Evolutionary conservation across 2,797 vertebrate species (phyloP), one percentile per base, ranked within the genome.

Genomic region (Clarias fuscus): DNA sequence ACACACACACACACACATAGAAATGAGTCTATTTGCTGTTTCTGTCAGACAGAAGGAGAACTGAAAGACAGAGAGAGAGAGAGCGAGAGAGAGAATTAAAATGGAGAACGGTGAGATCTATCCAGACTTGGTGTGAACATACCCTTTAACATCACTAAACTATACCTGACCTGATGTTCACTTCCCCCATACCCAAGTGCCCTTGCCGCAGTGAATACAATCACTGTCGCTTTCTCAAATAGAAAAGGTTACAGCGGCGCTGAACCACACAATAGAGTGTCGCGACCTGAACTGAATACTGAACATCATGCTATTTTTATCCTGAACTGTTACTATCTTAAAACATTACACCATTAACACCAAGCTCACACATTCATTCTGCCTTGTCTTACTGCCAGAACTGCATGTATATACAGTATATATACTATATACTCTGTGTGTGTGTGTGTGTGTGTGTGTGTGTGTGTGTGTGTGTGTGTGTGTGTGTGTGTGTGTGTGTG

Each of bases 131-230:
- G 18, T 59, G 56, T 59, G 56, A 78, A 78, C 75, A 75, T 70
- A 88, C 82, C 88, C 84, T 75, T 87, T 89, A 89, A 89, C 88
- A 89, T 90, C 88, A 88, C 88, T 87, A 90, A 90, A 89, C 87
- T 84, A 89, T 90, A 89, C 91, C 78, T 89, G 90, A 78, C 75
- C 75, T 61, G 30, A 59, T 59, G 56, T 59, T 78, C 75, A 89
- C 87, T 82, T 89, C 70, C n/a, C 80, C 80, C 13, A 53, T 48
- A 83, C 82, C 82, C 68, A 84, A 79, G 83, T 84, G 68, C 88
- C 58, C 89, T 89, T 80, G 85, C 84, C 81, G 56, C 79, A 84
- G 86, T 84, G 88, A 90, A 86, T 88, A 86, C 84, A 88, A 88
- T 61, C 85, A 88, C 85, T 90, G 85, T 90, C 89, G 85, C 86